These are phyloP conservation scores for Dicycla oo DNA, from an alignment of 2,888 invertebrate species.

Conservation along the genomic window DNA sequence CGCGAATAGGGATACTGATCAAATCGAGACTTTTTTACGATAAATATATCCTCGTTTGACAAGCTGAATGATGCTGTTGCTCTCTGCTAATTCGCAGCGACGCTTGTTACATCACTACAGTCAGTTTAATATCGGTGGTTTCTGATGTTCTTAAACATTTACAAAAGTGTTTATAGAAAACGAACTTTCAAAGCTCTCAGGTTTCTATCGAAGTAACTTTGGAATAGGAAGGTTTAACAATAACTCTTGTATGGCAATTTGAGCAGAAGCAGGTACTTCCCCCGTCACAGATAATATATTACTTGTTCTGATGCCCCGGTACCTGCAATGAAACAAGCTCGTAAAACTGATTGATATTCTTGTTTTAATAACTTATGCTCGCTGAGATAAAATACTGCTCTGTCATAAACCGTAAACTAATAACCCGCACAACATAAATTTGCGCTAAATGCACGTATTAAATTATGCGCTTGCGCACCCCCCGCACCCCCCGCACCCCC, in stretches of 20 bases:
- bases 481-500: background rate
- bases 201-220: background rate
- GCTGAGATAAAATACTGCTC: conserved; percentile 36
- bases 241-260: conserved; percentile 1
- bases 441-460: conserved; percentile 31
- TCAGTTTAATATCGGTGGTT: background rate
- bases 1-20: conserved; percentile 37
- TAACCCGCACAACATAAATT: conserved; percentile 41
- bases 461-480: conserved; percentile 17
- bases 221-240: background rate
- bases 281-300: too few species aligned
- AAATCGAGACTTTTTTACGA: conserved; percentile 26
- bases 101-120: background rate
- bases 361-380: conserved; percentile 48
- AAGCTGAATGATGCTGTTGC: conserved; percentile 3
- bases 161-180: too few species aligned
- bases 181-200: background rate
- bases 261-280: background rate
- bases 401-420: conserved; percentile 36
- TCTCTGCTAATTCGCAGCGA: background rate
- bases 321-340: conserved; percentile 38
- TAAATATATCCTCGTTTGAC: conserved; percentile 7
- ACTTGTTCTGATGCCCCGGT: conserved; percentile 25
- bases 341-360: conserved; percentile 49
- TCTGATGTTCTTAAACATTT: background rate